These are phyloP conservation scores for Pogonocherus hispidulus DNA, from an alignment of 2,888 invertebrate species.

Conservation along the genomic window DNA sequence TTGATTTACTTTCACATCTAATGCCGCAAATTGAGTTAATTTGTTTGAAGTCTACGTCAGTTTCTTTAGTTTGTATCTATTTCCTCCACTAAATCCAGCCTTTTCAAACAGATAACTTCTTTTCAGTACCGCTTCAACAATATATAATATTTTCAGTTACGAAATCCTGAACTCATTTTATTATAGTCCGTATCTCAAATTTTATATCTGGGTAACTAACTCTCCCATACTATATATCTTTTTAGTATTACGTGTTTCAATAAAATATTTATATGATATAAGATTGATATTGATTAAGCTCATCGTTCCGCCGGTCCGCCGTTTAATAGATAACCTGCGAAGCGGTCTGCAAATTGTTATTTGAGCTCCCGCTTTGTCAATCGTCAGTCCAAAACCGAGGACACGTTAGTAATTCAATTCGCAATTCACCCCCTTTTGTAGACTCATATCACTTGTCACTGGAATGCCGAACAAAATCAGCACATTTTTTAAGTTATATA, in stretches of 20 bases:
- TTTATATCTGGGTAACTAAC: no score
- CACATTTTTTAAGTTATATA: constrained; percentile 53
- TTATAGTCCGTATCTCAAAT: no score
- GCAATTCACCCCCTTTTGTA: constrained; percentile 53
- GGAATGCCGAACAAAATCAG: constrained; percentile 62
- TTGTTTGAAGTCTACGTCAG: no score
- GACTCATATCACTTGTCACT: constrained; percentile 60
- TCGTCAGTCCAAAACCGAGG: constrained; percentile 50
- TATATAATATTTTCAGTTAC: no score
- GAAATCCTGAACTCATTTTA: no score
- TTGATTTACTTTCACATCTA: no score
- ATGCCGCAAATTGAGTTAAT: no score
- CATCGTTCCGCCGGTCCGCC: not conserved
- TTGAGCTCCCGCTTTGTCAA: constrained; percentile 54
- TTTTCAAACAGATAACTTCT: no score
- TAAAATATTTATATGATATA: not conserved
- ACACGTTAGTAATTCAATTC: constrained; percentile 60
- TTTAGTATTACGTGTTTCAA: not conserved
- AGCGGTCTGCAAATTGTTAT: constrained; percentile 52
- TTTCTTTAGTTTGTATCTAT: no score
- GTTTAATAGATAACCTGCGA: constrained; percentile 17
- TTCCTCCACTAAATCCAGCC: no score
- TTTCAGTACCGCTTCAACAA: no score
- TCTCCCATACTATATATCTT: not conserved
- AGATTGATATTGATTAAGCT: constrained; percentile 9